A percentile compares a stretch with the other conserved stretches of the same genome.
Conservation (phyloP, 2,888 invertebrate genomes). For the Parnassius glacialis region DNA sequence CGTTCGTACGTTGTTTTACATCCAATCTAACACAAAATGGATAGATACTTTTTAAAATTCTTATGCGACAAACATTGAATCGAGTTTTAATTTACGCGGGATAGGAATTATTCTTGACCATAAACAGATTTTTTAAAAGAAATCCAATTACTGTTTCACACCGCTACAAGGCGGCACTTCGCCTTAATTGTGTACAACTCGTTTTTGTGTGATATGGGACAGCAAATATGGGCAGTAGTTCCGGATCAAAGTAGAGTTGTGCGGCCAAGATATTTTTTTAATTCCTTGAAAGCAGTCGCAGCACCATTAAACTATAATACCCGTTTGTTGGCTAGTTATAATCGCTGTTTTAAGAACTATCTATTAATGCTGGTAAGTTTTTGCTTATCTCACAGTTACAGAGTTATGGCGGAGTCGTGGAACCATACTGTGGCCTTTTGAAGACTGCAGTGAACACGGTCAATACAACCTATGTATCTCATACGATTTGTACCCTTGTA, state of each 20-base stretch:
- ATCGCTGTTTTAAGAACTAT: not conserved
- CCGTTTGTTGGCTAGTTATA: not conserved
- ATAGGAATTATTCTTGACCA: not conserved
- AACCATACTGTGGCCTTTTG: not conserved
- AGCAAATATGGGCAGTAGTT: not conserved
- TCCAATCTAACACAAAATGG: too few relatives aligned
- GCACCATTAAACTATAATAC: not conserved
- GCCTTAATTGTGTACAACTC: not conserved
- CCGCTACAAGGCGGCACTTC: not conserved
- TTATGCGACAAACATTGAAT: too few relatives aligned
- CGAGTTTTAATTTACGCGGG: too few relatives aligned
- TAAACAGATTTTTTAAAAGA: not conserved
- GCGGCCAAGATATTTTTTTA: not conserved
- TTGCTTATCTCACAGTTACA: not conserved
- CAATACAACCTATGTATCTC: too few relatives aligned
- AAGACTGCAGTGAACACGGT: too few relatives aligned
- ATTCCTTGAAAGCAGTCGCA: not conserved
- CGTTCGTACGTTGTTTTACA: too few relatives aligned
- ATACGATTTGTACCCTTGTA: too few relatives aligned
- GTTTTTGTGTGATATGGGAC: not conserved
- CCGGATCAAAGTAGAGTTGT: not conserved
- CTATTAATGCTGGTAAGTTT: not conserved
- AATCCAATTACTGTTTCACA: constrained; percentile 11
- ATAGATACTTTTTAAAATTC: too few relatives aligned
- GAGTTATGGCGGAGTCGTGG: not conserved